These are phyloP conservation scores for Latheticus oryzae DNA, from an alignment of 2,888 invertebrate species.

Conservation along the genomic window DNA sequence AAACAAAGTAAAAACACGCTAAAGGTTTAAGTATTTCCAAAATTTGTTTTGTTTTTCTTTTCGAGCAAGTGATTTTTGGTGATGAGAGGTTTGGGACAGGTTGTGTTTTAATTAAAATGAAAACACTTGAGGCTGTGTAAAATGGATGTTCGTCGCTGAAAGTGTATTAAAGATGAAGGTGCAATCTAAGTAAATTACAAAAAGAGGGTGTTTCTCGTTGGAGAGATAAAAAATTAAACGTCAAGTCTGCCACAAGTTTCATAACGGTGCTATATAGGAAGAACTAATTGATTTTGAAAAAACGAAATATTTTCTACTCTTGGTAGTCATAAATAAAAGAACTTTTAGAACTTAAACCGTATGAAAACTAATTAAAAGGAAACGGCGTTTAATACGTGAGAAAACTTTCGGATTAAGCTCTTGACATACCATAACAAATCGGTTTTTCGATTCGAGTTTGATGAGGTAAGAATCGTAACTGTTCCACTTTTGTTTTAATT, in stretches of 20 bases:
- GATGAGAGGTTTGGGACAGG: constrained; percentile 3
- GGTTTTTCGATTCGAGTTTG: constrained; percentile 38
- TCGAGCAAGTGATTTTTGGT: constrained; percentile 2
- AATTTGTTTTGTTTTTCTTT: too few relatives aligned
- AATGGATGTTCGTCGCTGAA: neutral
- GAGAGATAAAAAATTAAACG: constrained; percentile 10
- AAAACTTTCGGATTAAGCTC: constrained; percentile 38
- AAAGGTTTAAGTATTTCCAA: too few relatives aligned
- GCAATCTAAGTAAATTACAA: constrained; percentile 12
- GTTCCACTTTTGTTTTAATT: constrained; percentile 4
- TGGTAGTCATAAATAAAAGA: constrained; percentile 29
- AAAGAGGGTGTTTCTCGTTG: neutral
- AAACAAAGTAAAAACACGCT: neutral
- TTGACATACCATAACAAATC: constrained; percentile 39
- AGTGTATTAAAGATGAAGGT: constrained; percentile 12
- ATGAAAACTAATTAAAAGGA: constrained; percentile 43
- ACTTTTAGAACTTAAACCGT: constrained; percentile 30
- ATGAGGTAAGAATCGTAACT: constrained; percentile 27
- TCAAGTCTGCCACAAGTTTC: constrained; percentile 1
- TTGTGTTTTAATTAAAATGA: constrained; percentile 12
- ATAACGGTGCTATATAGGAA: neutral
- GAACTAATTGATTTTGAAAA: constrained; percentile 17
- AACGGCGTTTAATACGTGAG: constrained; percentile 37
- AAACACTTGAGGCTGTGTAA: constrained; percentile 4
- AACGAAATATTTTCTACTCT: neutral